Conservation (phyloP, 2,113 vertebrate genomes). For the Syngnathoides biaculeatus region DNA sequence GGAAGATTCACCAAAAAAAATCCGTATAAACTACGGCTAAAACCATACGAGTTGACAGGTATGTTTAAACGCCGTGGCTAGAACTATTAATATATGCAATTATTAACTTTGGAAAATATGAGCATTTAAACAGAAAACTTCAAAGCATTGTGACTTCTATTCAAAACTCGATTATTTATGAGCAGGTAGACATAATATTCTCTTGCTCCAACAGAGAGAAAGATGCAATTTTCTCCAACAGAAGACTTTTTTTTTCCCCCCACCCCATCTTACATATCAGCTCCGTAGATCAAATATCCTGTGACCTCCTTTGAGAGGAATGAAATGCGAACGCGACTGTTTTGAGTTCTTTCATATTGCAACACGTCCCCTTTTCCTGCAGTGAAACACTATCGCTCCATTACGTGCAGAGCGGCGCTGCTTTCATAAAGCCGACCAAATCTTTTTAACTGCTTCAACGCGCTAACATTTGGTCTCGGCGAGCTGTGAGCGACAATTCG, state of each 20-base stretch:
- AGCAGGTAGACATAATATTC: not conserved
- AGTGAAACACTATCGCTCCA: not conserved
- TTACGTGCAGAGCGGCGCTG: not conserved
- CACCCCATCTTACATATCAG: not conserved
- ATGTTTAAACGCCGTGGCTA: too few species aligned
- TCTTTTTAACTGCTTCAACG: not conserved
- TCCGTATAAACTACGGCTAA: too few species aligned
- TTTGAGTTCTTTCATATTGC: not conserved
- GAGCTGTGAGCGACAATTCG: not conserved
- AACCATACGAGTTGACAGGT: too few species aligned
- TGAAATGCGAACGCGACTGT: not conserved
- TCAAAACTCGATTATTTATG: not conserved
- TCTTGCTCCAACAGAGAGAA: not conserved
- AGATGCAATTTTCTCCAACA: not conserved
- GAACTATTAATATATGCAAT: too few species aligned
- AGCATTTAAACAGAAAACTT: not conserved
- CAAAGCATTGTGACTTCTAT: not conserved
- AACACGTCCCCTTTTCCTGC: not conserved
- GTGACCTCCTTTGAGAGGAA: constrained; percentile 2
- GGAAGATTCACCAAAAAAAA: too few species aligned
- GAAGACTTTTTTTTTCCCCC: not conserved
- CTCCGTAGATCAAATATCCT: constrained; percentile 5
- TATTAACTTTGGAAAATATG: not conserved
- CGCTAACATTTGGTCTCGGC: not conserved
- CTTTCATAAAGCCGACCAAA: not conserved